Conservation (phyloP, 2,113 vertebrate species). For the Pionites leucogaster region DNA sequence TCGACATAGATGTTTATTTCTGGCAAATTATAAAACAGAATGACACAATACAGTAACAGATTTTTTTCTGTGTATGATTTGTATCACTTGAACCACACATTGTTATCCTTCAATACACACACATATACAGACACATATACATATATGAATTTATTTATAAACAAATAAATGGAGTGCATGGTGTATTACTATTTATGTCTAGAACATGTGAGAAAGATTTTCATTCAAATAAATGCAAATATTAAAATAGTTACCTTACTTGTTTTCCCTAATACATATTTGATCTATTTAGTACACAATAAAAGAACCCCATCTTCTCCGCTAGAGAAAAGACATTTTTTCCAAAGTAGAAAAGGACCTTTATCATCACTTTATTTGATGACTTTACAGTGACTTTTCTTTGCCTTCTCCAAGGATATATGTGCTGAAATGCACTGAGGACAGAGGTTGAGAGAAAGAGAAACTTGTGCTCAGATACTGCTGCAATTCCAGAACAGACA, state of each 20-base stretch:
- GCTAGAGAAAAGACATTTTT: neutral
- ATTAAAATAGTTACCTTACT: neutral
- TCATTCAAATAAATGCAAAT: neutral
- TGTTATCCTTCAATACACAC: neutral
- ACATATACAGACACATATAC: neutral
- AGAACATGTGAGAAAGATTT: neutral
- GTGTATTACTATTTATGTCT: neutral
- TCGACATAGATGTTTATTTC: neutral
- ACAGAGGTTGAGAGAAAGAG: neutral
- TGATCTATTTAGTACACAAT: neutral
- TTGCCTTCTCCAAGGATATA: neutral
- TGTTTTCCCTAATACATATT: neutral
- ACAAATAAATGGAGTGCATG: neutral
- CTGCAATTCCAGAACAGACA: neutral
- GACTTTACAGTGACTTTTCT: neutral
- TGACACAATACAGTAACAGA: neutral
- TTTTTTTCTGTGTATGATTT: neutral
- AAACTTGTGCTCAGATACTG: neutral
- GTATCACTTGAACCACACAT: rapidly evolving
- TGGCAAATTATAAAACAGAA: neutral
- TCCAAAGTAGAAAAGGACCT: neutral
- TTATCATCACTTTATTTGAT: neutral
- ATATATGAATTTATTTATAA: neutral
- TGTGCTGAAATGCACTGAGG: neutral
- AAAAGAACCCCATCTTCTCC: neutral